A percentile compares a stretch with the other conserved stretches of the same genome.
These are phyloP conservation scores for Ecliptopera silaceata DNA, from an alignment of 2,888 invertebrate genomes.

Conservation along the genomic window DNA sequence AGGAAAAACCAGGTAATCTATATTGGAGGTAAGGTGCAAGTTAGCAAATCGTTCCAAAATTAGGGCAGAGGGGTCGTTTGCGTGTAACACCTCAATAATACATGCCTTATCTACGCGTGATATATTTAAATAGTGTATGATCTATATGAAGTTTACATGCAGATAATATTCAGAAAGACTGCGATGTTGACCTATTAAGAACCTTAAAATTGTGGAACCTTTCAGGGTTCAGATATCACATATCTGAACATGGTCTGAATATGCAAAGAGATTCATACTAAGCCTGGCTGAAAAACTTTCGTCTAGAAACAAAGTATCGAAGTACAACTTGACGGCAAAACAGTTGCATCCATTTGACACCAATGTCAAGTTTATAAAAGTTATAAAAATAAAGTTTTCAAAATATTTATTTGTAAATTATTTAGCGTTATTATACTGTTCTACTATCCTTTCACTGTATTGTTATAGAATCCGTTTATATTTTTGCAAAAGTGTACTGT, in stretches of 20 bases:
- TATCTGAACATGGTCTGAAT: too few relatives aligned
- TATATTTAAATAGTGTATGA: background rate
- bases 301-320: background rate
- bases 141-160: background rate
- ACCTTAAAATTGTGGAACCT: too few relatives aligned
- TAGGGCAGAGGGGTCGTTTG: slow-evolving; percentile 17
- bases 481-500: slow-evolving; percentile 4
- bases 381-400: slow-evolving; percentile 31
- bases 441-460: slow-evolving; percentile 2
- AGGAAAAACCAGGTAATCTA: too few relatives aligned
- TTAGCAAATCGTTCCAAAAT: background rate
- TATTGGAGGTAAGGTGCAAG: too few relatives aligned
- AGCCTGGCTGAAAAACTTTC: background rate
- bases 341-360: slow-evolving; percentile 34
- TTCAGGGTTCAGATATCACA: too few relatives aligned
- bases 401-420: slow-evolving; percentile 36
- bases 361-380: slow-evolving; percentile 31
- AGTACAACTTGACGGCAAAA: slow-evolving; percentile 14
- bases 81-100: slow-evolving; percentile 47
- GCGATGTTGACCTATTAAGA: too few relatives aligned
- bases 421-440: slow-evolving; percentile 31
- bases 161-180: too few relatives aligned
- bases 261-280: background rate
- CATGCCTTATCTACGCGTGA: background rate
- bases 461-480: background rate